phyloP scores from a whole-genome alignment of 2,888 invertebrate species.

The Ceraclea dissimilis region DNA sequence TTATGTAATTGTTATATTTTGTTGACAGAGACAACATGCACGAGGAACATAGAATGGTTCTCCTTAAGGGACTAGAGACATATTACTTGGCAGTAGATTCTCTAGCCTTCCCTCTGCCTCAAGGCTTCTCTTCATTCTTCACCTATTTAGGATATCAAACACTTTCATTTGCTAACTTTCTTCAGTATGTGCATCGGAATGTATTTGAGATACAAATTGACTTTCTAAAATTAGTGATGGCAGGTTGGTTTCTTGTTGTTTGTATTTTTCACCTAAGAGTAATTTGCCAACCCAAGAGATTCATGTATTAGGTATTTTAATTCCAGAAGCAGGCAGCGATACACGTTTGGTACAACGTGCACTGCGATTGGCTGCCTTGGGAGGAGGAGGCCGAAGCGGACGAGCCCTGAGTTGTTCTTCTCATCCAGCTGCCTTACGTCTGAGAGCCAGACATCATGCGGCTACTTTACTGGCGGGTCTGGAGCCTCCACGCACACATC shows the following conservation, averaged over 20 bases:
- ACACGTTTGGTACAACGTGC: slow-evolving; percentile 59
- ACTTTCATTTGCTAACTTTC: slow-evolving; percentile 67
- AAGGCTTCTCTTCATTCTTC: slow-evolving; percentile 84
- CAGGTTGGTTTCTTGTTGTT: slow-evolving; percentile 47
- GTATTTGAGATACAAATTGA: slow-evolving; percentile 84
- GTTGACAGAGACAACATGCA: slow-evolving; percentile 62
- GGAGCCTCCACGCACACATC: slow-evolving; percentile 17
- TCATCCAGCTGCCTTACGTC: slow-evolving; percentile 66
- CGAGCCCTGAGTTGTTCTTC: slow-evolving; percentile 72
- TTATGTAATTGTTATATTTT: too few relatives aligned
- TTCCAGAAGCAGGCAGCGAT: slow-evolving; percentile 44
- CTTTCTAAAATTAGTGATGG: slow-evolving; percentile 76
- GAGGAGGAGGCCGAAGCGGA: slow-evolving; percentile 71
- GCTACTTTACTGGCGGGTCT: slow-evolving; percentile 67
- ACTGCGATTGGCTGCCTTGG: slow-evolving; percentile 61
- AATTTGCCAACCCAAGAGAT: neutral
- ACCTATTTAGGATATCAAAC: slow-evolving; percentile 78
- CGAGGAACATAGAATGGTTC: slow-evolving; percentile 58
- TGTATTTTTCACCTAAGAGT: neutral
- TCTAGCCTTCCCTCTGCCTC: slow-evolving; percentile 74
- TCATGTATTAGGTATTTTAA: neutral
- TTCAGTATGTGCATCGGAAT: slow-evolving; percentile 76
- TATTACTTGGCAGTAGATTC: slow-evolving; percentile 73
- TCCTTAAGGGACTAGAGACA: slow-evolving; percentile 74
- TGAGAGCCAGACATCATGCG: slow-evolving; percentile 76